Percentiles rank a stretch among this genome's conserved stretches.
These are phyloP conservation scores for Sebastes steindachneri DNA, from an alignment of 2,797 vertebrate species.

Conservation along the genomic window DNA sequence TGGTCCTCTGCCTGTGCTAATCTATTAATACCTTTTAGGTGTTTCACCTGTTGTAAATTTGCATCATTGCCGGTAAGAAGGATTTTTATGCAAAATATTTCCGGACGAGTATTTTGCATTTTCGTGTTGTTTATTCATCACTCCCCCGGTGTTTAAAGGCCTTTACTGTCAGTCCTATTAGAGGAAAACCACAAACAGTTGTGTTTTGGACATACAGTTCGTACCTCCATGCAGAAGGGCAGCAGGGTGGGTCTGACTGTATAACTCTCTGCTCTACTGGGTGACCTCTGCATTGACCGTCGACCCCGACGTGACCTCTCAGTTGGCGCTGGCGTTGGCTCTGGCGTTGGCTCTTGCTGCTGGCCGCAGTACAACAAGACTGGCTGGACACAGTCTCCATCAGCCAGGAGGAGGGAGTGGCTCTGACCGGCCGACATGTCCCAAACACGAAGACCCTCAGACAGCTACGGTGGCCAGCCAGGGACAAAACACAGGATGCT, in stretches of 20 bases:
- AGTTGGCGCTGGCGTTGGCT: constrained; percentile 45
- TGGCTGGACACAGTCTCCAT: constrained; percentile 91
- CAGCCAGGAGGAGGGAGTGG: constrained; percentile 92
- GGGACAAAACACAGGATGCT: not conserved
- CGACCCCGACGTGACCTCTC: constrained; percentile 49
- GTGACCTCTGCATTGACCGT: constrained; percentile 56
- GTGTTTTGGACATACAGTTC: constrained; percentile 36
- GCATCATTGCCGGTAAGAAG: too few relatives aligned
- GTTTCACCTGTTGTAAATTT: too few relatives aligned
- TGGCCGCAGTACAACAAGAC: constrained; percentile 90
- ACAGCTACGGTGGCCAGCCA: constrained; percentile 77
- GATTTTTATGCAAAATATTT: too few relatives aligned
- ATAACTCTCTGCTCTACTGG: constrained; percentile 56
- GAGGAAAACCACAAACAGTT: not conserved
- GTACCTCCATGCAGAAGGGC: constrained; percentile 89
- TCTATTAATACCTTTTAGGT: too few relatives aligned
- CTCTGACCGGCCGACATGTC: constrained; percentile 90
- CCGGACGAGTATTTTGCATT: too few relatives aligned
- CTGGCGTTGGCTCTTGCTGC: constrained; percentile 69
- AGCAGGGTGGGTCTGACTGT: constrained; percentile 85
- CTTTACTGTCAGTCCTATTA: not conserved
- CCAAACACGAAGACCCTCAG: constrained; percentile 88
- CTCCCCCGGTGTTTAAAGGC: too few relatives aligned
- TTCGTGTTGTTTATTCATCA: too few relatives aligned
- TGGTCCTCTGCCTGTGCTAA: too few relatives aligned